phyloP scores from a whole-genome alignment of 2,113 vertebrate species.

The Limnothrissa miodon region DNA sequence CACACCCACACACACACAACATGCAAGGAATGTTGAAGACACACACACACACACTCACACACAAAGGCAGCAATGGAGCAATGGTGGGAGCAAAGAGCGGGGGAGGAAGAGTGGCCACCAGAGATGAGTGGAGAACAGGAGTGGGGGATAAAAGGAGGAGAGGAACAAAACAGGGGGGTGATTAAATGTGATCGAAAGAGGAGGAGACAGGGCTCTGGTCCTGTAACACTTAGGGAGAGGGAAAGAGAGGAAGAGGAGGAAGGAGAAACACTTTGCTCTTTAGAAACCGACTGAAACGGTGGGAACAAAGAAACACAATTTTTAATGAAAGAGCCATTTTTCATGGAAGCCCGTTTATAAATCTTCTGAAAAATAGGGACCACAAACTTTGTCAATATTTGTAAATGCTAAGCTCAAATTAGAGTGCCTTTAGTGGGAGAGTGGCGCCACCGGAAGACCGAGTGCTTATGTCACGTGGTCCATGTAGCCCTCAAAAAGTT shows the following conservation, averaged over 20 bases:
- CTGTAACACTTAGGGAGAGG: conserved; percentile 48
- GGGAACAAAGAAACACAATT: not conserved
- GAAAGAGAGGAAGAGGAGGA: conserved; percentile 46
- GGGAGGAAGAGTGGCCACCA: not conserved
- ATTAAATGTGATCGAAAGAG: conserved; percentile 59
- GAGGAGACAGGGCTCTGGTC: conserved; percentile 53
- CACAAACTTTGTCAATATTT: too few species aligned
- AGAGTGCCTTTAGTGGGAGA: too few species aligned
- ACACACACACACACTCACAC: not conserved
- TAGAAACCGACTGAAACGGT: not conserved
- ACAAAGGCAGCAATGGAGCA: not conserved
- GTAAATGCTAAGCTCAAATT: too few species aligned
- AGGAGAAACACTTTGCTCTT: conserved; percentile 31
- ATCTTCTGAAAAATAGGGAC: too few species aligned
- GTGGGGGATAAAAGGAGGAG: conserved; percentile 24
- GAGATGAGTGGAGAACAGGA: not conserved
- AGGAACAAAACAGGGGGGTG: conserved; percentile 54
- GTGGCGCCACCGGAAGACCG: too few species aligned
- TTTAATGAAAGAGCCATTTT: not conserved
- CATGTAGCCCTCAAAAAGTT: too few species aligned
- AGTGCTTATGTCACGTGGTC: too few species aligned
- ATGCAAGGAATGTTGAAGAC: not conserved
- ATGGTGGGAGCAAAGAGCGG: not conserved
- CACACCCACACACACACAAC: not conserved
- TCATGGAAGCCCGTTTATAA: too few species aligned